A percentile compares a stretch with the other conserved stretches of the same genome.
Conservation (phyloP, 2,113 vertebrate genomes). For the Pangasianodon hypophthalmus region DNA sequence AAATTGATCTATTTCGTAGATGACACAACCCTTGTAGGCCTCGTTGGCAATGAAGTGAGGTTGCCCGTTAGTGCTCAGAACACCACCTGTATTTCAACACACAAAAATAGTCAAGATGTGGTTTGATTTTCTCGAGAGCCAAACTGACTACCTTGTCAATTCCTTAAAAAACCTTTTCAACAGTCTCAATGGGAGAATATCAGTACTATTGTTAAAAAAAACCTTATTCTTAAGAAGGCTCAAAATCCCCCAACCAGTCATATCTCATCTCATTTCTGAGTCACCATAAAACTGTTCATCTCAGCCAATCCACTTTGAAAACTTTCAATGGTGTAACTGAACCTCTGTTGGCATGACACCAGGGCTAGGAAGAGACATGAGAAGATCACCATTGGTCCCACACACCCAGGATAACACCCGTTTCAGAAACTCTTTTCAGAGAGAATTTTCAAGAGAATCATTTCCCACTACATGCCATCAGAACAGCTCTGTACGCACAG, state of each 20-base stretch:
- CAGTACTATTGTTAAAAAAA: not conserved
- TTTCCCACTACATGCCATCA: not conserved
- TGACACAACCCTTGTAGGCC: not conserved
- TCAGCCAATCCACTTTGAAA: not conserved
- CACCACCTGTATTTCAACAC: not conserved
- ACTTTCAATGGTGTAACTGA: not conserved
- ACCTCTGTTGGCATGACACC: not conserved
- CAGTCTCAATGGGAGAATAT: not conserved
- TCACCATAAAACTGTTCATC: not conserved
- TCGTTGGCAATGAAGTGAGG: not conserved
- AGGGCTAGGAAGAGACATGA: not conserved
- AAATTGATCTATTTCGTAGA: not conserved
- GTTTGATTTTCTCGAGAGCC: not conserved
- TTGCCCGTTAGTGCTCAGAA: not conserved
- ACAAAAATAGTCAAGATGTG: too few species aligned
- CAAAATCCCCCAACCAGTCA: not conserved
- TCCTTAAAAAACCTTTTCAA: not conserved
- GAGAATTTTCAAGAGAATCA: not conserved
- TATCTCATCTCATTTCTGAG: not conserved
- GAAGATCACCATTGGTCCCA: not conserved
- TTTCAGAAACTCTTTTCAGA: not conserved
- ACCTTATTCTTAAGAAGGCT: not conserved
- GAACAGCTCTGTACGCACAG: not conserved
- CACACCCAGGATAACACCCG: not conserved
- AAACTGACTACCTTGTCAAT: not conserved